Percentiles rank a stretch among this genome's conserved stretches.
Evolutionary conservation across 2,797 vertebrate genomes (phyloP).

Genomic region (Schizothorax lantsangensis): DNA sequence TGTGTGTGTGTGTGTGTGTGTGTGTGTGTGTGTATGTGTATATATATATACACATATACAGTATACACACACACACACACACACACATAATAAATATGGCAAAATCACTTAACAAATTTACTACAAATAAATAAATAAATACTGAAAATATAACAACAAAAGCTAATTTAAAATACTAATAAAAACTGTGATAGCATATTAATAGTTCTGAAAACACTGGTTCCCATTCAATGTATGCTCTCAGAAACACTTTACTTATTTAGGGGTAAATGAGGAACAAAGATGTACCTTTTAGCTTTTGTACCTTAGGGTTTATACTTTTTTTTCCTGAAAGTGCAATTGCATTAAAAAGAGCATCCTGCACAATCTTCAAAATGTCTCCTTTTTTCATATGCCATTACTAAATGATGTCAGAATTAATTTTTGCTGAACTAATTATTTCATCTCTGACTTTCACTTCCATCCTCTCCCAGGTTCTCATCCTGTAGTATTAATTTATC

Average conservation of each 20-base stretch:
- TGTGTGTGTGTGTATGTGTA: too few relatives aligned
- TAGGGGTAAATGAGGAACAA: too few relatives aligned
- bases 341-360: neutral
- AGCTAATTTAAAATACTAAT: too few relatives aligned
- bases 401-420: neutral
- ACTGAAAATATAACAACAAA: too few relatives aligned
- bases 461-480: neutral
- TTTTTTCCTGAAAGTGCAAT: neutral
- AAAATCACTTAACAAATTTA: too few relatives aligned
- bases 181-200: too few relatives aligned
- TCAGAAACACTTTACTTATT: neutral
- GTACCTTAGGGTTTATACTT: neutral
- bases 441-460: neutral
- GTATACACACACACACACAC: too few relatives aligned
- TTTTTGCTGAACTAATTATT: constrained; percentile 15
- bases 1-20: too few relatives aligned
- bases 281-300: too few relatives aligned
- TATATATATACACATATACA: too few relatives aligned
- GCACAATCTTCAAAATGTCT: neutral
- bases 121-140: too few relatives aligned
- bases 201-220: neutral
- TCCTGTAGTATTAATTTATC: constrained; percentile 36
- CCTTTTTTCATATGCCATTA: neutral
- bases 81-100: too few relatives aligned
- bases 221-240: neutral